Evolutionary conservation across 2,888 invertebrate species (phyloP).

Genomic region (Tenthredo amoena): DNA sequence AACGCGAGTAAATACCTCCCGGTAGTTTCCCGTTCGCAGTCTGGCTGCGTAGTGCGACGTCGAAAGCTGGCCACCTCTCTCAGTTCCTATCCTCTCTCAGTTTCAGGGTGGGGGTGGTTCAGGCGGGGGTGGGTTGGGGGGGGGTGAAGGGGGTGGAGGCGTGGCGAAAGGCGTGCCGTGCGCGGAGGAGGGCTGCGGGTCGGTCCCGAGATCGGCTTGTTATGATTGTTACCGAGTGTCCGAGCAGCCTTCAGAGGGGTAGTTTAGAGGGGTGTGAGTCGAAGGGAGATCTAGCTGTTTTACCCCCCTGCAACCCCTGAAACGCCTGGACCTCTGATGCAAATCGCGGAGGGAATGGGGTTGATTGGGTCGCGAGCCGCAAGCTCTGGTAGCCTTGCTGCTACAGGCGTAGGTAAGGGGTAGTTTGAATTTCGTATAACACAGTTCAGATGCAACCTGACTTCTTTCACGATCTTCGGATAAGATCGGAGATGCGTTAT

Average conservation of each 20-base stretch:
- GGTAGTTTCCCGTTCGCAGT: conserved; percentile 75
- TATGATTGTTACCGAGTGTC: conserved; percentile 77
- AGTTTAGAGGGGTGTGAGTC: conserved; percentile 46
- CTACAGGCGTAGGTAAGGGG: background rate
- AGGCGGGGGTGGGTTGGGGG: conserved; percentile 51
- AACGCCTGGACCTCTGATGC: conserved; percentile 56
- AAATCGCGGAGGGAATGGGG: conserved; percentile 57
- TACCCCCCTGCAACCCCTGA: conserved; percentile 47
- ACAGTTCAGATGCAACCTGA: background rate
- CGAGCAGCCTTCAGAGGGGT: conserved; percentile 71
- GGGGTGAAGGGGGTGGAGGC: conserved; percentile 46
- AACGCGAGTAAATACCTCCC: conserved; percentile 52
- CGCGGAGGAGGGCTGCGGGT: conserved; percentile 77
- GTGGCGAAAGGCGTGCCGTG: conserved; percentile 71
- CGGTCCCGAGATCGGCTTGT: conserved; percentile 75
- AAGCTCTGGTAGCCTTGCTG: background rate
- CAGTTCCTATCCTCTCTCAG: conserved; percentile 56
- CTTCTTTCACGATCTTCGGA: background rate
- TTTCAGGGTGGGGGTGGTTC: conserved; percentile 32
- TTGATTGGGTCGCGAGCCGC: conserved; percentile 35
- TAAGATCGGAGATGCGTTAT: background rate
- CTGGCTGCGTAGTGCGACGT: conserved; percentile 77
- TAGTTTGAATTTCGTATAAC: conserved; percentile 1
- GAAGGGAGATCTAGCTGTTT: conserved; percentile 54
- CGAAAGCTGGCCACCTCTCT: conserved; percentile 62